A percentile compares a stretch with the other conserved stretches of the same genome.
phyloP scores from a whole-genome alignment of 92 coral and sea anemone genomes.

The Nematostella vectensis region DNA sequence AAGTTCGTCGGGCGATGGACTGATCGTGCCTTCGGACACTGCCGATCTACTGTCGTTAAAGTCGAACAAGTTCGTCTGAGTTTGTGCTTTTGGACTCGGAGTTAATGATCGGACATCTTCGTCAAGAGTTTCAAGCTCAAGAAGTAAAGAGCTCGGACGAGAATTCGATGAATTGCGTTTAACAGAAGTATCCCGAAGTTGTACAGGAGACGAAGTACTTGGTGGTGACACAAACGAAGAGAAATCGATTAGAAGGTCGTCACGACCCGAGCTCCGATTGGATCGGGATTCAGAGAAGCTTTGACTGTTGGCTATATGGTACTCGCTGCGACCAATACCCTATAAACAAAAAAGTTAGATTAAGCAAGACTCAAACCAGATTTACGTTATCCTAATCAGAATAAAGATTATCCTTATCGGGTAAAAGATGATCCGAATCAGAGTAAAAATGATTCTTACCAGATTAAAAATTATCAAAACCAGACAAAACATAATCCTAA shows the following conservation, averaged over 20 bases:
- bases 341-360: neutral
- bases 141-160: slow-evolving; percentile 60
- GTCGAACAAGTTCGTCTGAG: slow-evolving; percentile 43
- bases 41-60: slow-evolving; percentile 21
- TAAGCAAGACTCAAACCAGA: no score
- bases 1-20: slow-evolving; percentile 30
- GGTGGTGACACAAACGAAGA: slow-evolving; percentile 37
- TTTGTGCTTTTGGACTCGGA: slow-evolving; percentile 50
- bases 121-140: slow-evolving; percentile 64
- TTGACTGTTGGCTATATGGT: slow-evolving; percentile 2
- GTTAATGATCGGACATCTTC: slow-evolving; percentile 52
- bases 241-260: slow-evolving; percentile 44
- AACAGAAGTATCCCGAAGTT: slow-evolving; percentile 21
- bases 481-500: no score
- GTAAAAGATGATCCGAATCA: no score
- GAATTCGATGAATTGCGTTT: slow-evolving; percentile 55
- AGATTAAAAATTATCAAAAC: no score
- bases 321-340: slow-evolving; percentile 34
- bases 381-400: no score
- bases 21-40: slow-evolving; percentile 20
- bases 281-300: slow-evolving; percentile 69
- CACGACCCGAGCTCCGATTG: slow-evolving; percentile 31
- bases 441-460: no score
- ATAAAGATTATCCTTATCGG: no score
- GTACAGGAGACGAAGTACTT: slow-evolving; percentile 29